Conservation (phyloP, 2,113 vertebrate genomes). For the Progne subis region DNA sequence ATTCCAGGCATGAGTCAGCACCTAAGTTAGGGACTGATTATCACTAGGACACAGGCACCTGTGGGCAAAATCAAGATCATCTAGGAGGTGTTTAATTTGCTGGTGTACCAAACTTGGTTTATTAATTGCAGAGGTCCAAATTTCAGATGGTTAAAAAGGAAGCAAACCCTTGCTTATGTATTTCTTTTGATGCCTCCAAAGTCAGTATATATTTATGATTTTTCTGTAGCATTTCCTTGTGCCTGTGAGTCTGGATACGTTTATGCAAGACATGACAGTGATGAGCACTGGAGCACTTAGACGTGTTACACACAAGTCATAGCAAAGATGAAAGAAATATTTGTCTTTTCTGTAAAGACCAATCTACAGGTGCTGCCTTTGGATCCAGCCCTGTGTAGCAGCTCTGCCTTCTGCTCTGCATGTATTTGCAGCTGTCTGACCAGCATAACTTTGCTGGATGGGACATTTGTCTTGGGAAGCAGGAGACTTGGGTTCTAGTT, state of each 20-base stretch:
- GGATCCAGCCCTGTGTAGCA: not conserved
- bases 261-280: not conserved
- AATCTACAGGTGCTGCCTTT: not conserved
- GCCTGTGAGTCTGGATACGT: not conserved
- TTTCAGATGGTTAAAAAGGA: not conserved
- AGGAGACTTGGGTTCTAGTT: not conserved
- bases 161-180: rapidly evolving
- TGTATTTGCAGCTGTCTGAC: not conserved
- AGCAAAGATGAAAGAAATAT: not conserved
- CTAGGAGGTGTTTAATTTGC: not conserved
- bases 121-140: not conserved
- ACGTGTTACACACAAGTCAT: not conserved
- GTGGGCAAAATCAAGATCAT: not conserved
- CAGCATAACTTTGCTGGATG: not conserved
- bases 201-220: not conserved
- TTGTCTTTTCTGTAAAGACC: not conserved
- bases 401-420: not conserved
- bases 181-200: not conserved
- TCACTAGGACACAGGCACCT: not conserved
- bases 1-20: not conserved
- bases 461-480: not conserved
- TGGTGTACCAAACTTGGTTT: not conserved
- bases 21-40: not conserved
- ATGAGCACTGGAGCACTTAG: not conserved
- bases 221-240: not conserved